Percentiles rank a stretch among this genome's conserved stretches.
Evolutionary conservation across 2,888 invertebrate species (phyloP).

Genomic region (Hololepta plana): DNA sequence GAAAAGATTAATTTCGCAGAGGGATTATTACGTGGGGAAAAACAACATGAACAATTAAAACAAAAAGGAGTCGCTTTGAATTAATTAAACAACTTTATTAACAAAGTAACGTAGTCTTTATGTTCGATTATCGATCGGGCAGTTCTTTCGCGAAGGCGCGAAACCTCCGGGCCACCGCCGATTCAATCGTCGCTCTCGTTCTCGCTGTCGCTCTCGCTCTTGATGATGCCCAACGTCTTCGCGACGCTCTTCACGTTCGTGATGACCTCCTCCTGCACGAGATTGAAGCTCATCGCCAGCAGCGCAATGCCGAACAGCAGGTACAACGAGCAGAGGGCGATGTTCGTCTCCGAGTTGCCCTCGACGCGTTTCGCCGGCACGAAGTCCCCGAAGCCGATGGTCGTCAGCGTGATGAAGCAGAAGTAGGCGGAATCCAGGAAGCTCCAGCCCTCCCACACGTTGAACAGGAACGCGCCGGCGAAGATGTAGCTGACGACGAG

Average conservation of each 20-base stretch:
- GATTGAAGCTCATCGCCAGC: constrained; percentile 90
- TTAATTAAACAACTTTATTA: no score
- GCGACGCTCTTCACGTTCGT: constrained; percentile 76
- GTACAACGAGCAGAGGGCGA: constrained; percentile 82
- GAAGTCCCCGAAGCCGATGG: constrained; percentile 84
- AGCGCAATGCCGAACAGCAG: constrained; percentile 86
- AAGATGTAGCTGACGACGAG: constrained; percentile 79
- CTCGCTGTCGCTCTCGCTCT: constrained; percentile 46
- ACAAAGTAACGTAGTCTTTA: no score
- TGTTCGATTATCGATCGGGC: no score
- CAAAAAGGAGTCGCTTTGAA: no score
- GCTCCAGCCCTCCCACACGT: constrained; percentile 71
- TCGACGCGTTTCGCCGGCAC: constrained; percentile 63
- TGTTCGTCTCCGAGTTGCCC: constrained; percentile 35
- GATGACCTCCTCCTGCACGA: constrained; percentile 88
- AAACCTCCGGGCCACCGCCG: no score
- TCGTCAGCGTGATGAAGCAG: constrained; percentile 85
- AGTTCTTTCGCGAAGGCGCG: no score
- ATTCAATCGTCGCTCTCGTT: constrained; percentile 30
- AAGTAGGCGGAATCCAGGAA: constrained; percentile 82
- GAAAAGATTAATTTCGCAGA: no score
- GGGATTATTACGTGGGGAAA: no score
- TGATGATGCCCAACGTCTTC: constrained; percentile 72
- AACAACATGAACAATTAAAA: no score
- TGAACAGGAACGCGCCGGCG: constrained; percentile 73